A percentile compares a stretch with the other conserved stretches of the same genome.
phyloP scores from a whole-genome alignment of 2,888 invertebrate genomes.

The Amphipyra berbera region DNA sequence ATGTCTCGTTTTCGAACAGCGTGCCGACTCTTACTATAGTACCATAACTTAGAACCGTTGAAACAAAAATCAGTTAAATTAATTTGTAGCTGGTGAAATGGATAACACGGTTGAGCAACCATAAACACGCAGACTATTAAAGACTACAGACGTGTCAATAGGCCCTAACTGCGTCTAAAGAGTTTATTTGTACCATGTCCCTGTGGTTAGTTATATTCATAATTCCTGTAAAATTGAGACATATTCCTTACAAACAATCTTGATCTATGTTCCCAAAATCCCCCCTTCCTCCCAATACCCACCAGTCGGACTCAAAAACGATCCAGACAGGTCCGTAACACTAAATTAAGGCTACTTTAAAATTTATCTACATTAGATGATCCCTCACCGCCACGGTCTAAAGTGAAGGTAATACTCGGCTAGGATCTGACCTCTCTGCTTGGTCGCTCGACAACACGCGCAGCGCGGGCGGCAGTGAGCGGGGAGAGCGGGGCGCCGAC shows the following conservation, averaged over 20 bases:
- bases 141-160: too few relatives aligned
- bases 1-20: too few relatives aligned
- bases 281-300: neutral
- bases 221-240: neutral
- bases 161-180: too few relatives aligned
- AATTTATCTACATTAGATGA: slow-evolving; percentile 35
- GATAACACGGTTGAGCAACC: neutral
- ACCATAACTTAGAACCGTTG: too few relatives aligned
- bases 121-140: too few relatives aligned
- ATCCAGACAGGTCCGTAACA: slow-evolving; percentile 25
- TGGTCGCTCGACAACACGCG: neutral
- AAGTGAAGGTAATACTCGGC: neutral
- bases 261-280: neutral
- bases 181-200: too few relatives aligned
- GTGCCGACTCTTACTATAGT: too few relatives aligned
- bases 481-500: slow-evolving; percentile 57
- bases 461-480: slow-evolving; percentile 1
- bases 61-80: too few relatives aligned
- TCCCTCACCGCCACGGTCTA: slow-evolving; percentile 8
- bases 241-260: neutral
- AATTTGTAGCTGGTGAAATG: neutral
- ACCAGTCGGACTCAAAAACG: slow-evolving; percentile 31
- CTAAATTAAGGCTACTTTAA: slow-evolving; percentile 46
- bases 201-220: neutral
- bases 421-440: neutral